Conservation (phyloP, 2,113 vertebrate species). For the Pantherophis guttatus region DNA sequence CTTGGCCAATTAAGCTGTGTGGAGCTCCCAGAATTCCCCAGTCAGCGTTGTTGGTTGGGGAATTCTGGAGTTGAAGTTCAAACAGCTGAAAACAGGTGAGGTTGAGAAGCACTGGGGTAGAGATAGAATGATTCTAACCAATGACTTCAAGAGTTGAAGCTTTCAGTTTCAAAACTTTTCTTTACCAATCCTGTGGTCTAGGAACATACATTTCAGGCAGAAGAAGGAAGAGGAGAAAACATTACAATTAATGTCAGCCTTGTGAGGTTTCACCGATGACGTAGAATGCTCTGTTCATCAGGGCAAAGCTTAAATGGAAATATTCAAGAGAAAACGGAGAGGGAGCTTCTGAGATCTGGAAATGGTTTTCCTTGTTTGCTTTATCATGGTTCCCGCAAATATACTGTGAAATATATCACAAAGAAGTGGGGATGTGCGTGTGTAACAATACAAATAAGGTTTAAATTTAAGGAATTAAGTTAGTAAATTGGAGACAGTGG, state of each 20-base stretch:
- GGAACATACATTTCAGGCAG: neutral
- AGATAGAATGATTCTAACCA: neutral
- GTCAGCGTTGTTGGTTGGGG: neutral
- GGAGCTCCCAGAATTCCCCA: neutral
- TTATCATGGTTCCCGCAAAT: neutral
- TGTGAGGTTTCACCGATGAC: neutral
- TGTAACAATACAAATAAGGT: neutral
- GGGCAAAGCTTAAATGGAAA: neutral
- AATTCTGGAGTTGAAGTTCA: neutral
- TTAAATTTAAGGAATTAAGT: neutral
- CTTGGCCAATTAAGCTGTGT: neutral
- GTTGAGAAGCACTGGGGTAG: neutral
- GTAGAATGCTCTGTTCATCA: neutral
- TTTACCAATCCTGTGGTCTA: neutral
- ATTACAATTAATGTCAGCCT: neutral
- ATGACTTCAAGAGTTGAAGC: neutral
- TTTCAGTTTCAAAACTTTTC: neutral
- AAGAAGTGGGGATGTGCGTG: neutral
- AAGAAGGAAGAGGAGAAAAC: neutral
- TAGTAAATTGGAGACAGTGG: neutral
- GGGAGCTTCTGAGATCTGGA: neutral
- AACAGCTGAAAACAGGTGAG: rapidly evolving
- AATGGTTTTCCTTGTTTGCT: neutral
- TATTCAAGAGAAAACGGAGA: neutral
- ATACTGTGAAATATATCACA: neutral